Percentiles rank a stretch among this genome's conserved stretches.
phyloP scores from a whole-genome alignment of 2,113 vertebrate genomes.

The Neogale vison region DNA sequence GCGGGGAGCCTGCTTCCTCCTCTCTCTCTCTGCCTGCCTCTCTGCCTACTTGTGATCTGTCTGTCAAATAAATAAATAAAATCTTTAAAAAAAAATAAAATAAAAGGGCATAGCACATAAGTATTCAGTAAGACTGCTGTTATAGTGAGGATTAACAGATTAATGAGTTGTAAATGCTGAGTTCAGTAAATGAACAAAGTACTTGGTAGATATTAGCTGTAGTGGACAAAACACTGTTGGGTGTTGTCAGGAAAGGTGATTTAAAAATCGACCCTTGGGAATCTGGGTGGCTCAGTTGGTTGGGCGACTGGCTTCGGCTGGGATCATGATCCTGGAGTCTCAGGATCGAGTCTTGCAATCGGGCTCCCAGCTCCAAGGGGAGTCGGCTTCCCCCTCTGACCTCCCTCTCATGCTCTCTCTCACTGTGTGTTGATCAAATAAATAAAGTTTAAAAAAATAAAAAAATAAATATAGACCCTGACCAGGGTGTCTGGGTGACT shows the following conservation, averaged over 20 bases:
- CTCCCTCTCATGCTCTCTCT: too few species aligned
- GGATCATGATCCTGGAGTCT: not conserved
- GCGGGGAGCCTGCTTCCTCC: too few species aligned
- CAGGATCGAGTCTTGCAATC: too few species aligned
- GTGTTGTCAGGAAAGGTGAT: not conserved
- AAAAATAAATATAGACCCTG: not conserved
- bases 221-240: slow-evolving; percentile 23
- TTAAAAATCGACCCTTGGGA: not conserved
- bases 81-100: too few species aligned
- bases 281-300: not conserved
- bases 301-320: not conserved
- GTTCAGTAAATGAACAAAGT: slow-evolving; percentile 31
- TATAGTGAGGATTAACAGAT: not conserved
- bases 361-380: too few species aligned
- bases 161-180: not conserved
- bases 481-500: not conserved
- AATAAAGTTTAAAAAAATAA: not conserved
- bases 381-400: too few species aligned
- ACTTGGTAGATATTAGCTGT: not conserved
- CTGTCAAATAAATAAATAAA: too few species aligned
- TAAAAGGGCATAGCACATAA: not conserved
- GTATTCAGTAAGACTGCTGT: not conserved
- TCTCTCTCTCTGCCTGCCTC: too few species aligned
- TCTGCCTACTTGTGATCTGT: too few species aligned
- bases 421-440: too few species aligned